A percentile compares a stretch with the other conserved stretches of the same genome.
Evolutionary conservation across 2,888 invertebrate species (phyloP).

Genomic region (Dicycla oo): DNA sequence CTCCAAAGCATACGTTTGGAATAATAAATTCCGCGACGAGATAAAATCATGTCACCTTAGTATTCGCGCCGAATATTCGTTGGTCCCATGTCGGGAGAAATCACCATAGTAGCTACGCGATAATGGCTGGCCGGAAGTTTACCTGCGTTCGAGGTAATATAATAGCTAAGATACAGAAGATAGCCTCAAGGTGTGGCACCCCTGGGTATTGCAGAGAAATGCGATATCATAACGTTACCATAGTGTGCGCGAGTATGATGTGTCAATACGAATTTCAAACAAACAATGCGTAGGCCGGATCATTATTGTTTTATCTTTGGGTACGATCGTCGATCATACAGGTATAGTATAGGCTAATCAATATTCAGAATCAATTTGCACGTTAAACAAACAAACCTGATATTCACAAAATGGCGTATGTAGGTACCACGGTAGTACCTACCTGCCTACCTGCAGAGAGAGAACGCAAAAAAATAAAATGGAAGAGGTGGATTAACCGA

Average conservation of each 20-base stretch:
- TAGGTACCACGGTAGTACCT: neutral
- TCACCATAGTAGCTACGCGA: constrained; percentile 52
- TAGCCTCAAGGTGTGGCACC: constrained; percentile 46
- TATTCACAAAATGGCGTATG: constrained; percentile 13
- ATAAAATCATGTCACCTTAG: constrained; percentile 53
- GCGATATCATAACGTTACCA: constrained; percentile 42
- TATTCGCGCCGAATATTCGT: constrained; percentile 55
- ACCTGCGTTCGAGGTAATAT: constrained; percentile 60
- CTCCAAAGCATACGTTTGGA: constrained; percentile 38
- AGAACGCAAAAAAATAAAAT: constrained; percentile 26
- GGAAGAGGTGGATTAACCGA: constrained; percentile 41
- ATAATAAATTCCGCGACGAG: constrained; percentile 53
- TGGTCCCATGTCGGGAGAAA: constrained; percentile 51
- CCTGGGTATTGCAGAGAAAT: constrained; percentile 51
- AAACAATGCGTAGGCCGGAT: constrained; percentile 26
- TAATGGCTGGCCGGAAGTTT: constrained; percentile 62
- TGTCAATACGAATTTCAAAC: constrained; percentile 48
- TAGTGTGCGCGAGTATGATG: constrained; percentile 16
- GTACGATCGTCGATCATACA: constrained; percentile 16
- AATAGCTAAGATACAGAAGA: constrained; percentile 55
- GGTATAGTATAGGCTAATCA: constrained; percentile 23
- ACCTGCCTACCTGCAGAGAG: neutral
- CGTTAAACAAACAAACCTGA: constrained; percentile 32
- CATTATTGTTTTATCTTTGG: constrained; percentile 36
- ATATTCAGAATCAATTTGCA: constrained; percentile 51